Base-by-base conservation (phyloP, 2,797 vertebrate genomes). In the Dendrocincla tyrannina region DNA sequence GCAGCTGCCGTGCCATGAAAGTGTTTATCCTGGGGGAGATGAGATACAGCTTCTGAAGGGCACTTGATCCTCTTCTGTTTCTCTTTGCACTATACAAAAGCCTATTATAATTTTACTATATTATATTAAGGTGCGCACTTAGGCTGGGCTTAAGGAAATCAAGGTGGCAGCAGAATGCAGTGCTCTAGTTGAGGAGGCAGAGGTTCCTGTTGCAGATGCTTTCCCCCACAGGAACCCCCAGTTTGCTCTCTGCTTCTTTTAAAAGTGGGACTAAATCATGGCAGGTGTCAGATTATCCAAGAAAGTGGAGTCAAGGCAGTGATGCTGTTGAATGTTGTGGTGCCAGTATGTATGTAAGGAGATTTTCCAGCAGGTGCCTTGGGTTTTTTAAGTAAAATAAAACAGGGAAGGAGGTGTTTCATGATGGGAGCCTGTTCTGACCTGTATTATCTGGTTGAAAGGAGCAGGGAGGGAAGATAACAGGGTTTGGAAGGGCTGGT, bases 11-110 rank as follows among this genome's bases (percentile, higher is more conserved):
- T 77, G 78, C 89, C 50, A 32, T 75, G 73, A 24, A 88, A 83
- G 81, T 87, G 92, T 91, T 95, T 85, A 63, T 92, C 88, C 86
- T 78, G 74, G 91, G 87, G 78, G 81, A 91, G 94, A 91, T 17
- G 79, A 93, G 60, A 82, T 9, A 16, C 63, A 35, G 87, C 87
- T 91, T 89, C 81, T 94, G 91, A 85, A 92, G 91, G 84, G 89
- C 85, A 79, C 92, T 96, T 60, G 56, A 70, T 91, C 73, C 85
- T 85, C 56, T 55, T 66, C 55, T 17, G 0, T 86, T 91, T 91
- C 81, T 74, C 83, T 67, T 67, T 70, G 85, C 76, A 8, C 68
- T 70, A 70, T 69, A 44, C 72, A 70, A 60, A 59, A 88, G 14
- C 81, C 49, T 80, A 1, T 68, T 66, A 0, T 89, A 25, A 77